A percentile compares a stretch with the other conserved stretches of the same genome.
Conservation (phyloP, 2,797 vertebrate genomes). For the Sorex maritimensis region DNA sequence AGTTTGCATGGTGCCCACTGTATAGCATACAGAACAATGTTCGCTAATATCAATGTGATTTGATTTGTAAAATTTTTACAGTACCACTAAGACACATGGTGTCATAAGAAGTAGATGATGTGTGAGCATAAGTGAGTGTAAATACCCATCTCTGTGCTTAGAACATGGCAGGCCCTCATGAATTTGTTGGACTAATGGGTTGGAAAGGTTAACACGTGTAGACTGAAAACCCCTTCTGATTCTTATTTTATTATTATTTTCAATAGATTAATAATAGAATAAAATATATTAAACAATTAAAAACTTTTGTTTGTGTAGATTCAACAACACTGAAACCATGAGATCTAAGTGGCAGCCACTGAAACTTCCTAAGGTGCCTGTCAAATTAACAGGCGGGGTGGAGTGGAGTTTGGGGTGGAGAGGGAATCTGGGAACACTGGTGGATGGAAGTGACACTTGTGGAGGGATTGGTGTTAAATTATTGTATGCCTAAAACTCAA, state of each 20-base stretch:
- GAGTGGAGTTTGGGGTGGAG: too few relatives aligned
- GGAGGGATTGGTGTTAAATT: too few relatives aligned
- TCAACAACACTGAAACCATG: too few relatives aligned
- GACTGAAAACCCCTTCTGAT: background rate
- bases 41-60: background rate
- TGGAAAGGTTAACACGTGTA: background rate
- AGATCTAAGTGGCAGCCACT: too few relatives aligned
- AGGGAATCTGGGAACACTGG: too few relatives aligned
- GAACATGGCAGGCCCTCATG: background rate
- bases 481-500: too few relatives aligned
- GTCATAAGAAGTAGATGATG: background rate
- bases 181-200: background rate
- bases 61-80: background rate
- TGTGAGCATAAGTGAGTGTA: background rate
- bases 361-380: too few relatives aligned
- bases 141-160: background rate
- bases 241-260: slow-evolving; percentile 28
- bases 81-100: background rate
- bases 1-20: background rate
- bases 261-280: slow-evolving; percentile 18
- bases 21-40: background rate
- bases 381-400: too few relatives aligned
- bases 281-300: background rate
- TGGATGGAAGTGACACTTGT: too few relatives aligned
- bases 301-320: background rate